Evolutionary conservation across 2,113 vertebrate genomes (phyloP), one percentile per base, ranked within the genome.

Genomic region (Hydropotes inermis): DNA sequence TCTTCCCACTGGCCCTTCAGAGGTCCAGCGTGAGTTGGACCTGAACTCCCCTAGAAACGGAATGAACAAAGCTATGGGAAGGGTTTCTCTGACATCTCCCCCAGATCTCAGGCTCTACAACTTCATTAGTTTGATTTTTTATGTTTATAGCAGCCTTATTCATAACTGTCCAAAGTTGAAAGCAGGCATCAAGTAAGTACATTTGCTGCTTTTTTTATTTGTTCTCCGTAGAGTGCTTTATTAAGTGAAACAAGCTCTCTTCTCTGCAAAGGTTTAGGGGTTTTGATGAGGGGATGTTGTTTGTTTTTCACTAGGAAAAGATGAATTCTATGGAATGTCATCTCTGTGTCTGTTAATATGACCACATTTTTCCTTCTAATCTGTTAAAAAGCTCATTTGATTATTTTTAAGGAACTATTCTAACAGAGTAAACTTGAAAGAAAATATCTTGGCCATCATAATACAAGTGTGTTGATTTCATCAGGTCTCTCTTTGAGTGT

Each of bases 321-420:
- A 87, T n/a, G 36, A 92, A 64, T 94, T 95, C 43, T 86, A 54
- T n/a, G 81, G 30, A 88, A 54, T 81, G 47, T 85, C 55, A 97
- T 79, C 74, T 67, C 84, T 94, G 17, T 5, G 55, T 58, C 33
- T 89, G 43, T 88, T 93, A 88, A 95, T 19, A 78, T 70, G 60
- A 86, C 50, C 43, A 43, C 50, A 33, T 55, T 47, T 64, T 88
- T 61, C 60, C 58, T 91, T 87, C 84, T 60, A 94, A 60, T 36
- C 25, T 86, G 50, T 76, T 93, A 39, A 50, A 79, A 74, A 25
- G 36, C 67, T 74, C 67, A 21, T 74, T 74, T 79, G 11, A 78
- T 52, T 54, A 55, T 76, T 78, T 88, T 92, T 86, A 45, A 93
- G 85, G 86, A 50, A 87, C 57, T 55, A 61, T 39, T 74, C 70